phyloP scores from a whole-genome alignment of 2,888 invertebrate species.

The Tholera decimalis region DNA sequence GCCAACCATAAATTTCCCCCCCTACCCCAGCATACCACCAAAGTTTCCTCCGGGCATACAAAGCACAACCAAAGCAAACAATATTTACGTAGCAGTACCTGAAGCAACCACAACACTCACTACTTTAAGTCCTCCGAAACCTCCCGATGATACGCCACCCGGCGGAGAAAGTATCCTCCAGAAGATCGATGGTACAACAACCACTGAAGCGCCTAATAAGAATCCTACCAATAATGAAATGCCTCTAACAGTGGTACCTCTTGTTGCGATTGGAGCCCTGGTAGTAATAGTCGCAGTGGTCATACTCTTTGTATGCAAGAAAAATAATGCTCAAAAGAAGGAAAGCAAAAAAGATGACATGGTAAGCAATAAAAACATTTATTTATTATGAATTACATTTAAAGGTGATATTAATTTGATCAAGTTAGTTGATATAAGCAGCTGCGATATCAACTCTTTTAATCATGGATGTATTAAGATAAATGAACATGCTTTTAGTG shows the following conservation, averaged over 20 bases:
- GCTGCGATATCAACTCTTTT: background rate
- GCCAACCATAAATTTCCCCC: constrained; percentile 74
- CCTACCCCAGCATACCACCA: constrained; percentile 68
- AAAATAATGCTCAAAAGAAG: constrained; percentile 92
- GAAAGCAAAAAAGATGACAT: constrained; percentile 94
- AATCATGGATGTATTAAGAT: background rate
- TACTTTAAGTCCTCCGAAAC: constrained; percentile 74
- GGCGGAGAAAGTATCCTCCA: constrained; percentile 69
- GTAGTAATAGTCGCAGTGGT: constrained; percentile 93
- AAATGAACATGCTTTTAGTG: constrained; percentile 5
- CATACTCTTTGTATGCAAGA: constrained; percentile 94
- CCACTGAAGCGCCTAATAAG: constrained; percentile 76
- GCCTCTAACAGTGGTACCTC: constrained; percentile 93
- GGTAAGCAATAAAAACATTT: constrained; percentile 83
- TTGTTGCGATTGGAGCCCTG: constrained; percentile 93
- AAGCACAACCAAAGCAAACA: constrained; percentile 80
- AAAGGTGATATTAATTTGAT: background rate
- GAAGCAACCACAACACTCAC: constrained; percentile 75
- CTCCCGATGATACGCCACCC: constrained; percentile 75
- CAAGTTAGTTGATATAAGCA: background rate
- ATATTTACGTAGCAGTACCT: constrained; percentile 78
- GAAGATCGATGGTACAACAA: constrained; percentile 74
- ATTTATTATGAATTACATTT: background rate
- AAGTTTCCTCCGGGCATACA: constrained; percentile 73
- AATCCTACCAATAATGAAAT: constrained; percentile 88